Conservation (phyloP, 2,113 vertebrate species). For the Carassius auratus region DNA sequence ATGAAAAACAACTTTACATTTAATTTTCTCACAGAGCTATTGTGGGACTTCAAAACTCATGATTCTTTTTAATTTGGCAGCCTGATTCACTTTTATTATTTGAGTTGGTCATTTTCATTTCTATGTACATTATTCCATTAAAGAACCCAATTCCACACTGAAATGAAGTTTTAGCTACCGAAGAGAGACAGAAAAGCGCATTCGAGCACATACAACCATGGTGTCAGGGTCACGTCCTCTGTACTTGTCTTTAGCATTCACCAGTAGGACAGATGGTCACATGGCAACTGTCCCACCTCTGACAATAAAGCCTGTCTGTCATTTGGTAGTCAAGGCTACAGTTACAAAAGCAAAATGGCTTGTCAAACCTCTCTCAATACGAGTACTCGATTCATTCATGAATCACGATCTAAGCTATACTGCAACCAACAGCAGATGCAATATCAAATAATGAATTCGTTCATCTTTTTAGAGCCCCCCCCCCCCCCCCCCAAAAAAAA, state of each 20-base stretch:
- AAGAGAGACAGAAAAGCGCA: slow-evolving; percentile 12
- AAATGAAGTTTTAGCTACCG: not conserved
- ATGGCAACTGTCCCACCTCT: slow-evolving; percentile 35
- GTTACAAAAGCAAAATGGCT: slow-evolving; percentile 11
- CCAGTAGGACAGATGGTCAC: slow-evolving; percentile 37
- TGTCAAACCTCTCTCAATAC: slow-evolving; percentile 35
- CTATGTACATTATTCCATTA: not conserved
- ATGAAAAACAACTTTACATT: too few relatives aligned
- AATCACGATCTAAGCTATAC: not conserved
- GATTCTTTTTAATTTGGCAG: too few relatives aligned
- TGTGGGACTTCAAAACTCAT: too few relatives aligned
- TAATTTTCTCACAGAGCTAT: too few relatives aligned
- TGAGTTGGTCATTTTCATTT: not conserved
- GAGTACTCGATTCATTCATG: not conserved
- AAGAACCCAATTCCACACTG: not conserved
- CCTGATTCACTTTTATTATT: too few relatives aligned
- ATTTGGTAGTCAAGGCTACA: slow-evolving; percentile 33
- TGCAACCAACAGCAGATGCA: not conserved
- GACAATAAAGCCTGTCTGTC: slow-evolving; percentile 40
- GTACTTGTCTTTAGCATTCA: not conserved
- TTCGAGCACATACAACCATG: not conserved
- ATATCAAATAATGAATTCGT: not conserved
- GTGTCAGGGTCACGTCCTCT: slow-evolving; percentile 18
- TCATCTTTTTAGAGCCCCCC: not conserved
- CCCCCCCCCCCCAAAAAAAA: slow-evolving; percentile 45